These are phyloP conservation scores for Macrostomum lignano DNA, from an alignment of 1,140 invertebrate species.

Conservation along the genomic window DNA sequence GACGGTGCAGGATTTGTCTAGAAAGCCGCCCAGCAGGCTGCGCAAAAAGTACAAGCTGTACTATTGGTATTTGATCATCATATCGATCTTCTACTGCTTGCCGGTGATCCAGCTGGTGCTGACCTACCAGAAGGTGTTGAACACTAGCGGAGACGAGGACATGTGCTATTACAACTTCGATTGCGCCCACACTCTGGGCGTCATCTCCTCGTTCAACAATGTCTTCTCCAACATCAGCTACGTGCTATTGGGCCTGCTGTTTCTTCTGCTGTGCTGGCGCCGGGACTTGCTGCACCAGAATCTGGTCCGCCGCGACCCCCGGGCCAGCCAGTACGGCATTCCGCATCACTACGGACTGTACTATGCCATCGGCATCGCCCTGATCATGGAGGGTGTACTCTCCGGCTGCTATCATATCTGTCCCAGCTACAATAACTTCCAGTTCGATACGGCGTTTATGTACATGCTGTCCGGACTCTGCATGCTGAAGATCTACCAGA, in stretches of 20 bases:
- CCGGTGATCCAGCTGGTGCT: conserved; percentile 59
- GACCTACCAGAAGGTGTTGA: conserved; percentile 53
- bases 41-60: too few species aligned
- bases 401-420: conserved; percentile 42
- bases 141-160: conserved; percentile 54
- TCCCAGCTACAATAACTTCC: conserved; percentile 58
- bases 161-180: conserved; percentile 71
- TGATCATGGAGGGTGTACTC: conserved; percentile 57
- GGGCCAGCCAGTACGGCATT: too few species aligned
- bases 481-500: conserved; percentile 66
- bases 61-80: conserved; percentile 48
- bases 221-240: conserved; percentile 65
- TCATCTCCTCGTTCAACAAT: conserved; percentile 34
- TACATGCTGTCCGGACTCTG: conserved; percentile 55
- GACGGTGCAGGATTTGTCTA: too few species aligned
- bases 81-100: conserved; percentile 55
- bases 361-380: conserved; percentile 54
- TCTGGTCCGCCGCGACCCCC: too few species aligned
- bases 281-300: too few species aligned
- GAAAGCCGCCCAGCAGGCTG: too few species aligned
- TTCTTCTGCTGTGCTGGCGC: conserved; percentile 26
- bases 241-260: conserved; percentile 43
- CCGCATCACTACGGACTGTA: conserved; percentile 59
- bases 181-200: conserved; percentile 46
- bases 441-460: conserved; percentile 74